These are phyloP conservation scores for Gadopsis marmoratus DNA, from an alignment of 2,797 vertebrate genomes.

Conservation along the genomic window DNA sequence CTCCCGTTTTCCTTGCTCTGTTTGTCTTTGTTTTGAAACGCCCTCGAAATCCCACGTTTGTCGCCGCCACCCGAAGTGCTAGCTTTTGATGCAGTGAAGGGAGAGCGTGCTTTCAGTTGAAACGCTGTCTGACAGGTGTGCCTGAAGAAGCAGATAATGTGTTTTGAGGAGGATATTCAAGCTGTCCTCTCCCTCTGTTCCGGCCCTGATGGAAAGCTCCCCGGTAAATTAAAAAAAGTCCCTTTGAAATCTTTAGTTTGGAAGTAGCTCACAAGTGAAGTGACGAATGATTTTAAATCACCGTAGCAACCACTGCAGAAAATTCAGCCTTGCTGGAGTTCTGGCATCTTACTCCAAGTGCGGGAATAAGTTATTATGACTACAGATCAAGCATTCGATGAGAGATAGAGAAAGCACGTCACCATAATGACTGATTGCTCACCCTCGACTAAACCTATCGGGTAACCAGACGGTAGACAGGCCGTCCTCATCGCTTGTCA, in stretches of 20 bases:
- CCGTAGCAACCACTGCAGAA: constrained; percentile 21
- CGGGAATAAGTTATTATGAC: constrained; percentile 40
- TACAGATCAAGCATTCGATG: constrained; percentile 25
- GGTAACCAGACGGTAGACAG: constrained; percentile 66
- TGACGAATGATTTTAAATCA: constrained; percentile 51
- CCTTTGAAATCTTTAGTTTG: constrained; percentile 50
- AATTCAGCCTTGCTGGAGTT: constrained; percentile 24
- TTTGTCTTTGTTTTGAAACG: constrained; percentile 65
- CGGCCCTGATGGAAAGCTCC: constrained; percentile 66
- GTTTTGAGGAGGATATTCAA: constrained; percentile 65
- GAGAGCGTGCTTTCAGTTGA: constrained; percentile 69
- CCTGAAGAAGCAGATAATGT: constrained; percentile 71
- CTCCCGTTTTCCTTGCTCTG: constrained; percentile 40
- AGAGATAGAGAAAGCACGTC: constrained; percentile 40
- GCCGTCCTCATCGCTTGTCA: constrained; percentile 54
- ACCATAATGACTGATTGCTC: constrained; percentile 59
- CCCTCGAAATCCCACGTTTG: constrained; percentile 69
- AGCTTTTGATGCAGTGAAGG: constrained; percentile 66
- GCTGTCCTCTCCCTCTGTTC: constrained; percentile 68
- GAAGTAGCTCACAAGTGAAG: constrained; percentile 45
- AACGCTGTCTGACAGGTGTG: constrained; percentile 77
- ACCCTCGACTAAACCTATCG: constrained; percentile 57
- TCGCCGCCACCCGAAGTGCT: constrained; percentile 54
- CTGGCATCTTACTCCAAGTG: neutral
- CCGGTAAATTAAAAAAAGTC: constrained; percentile 58